Percentiles rank a stretch among this genome's conserved stretches.
Conservation (phyloP, 2,797 vertebrate genomes). For the Scomberomorus guttatus region DNA sequence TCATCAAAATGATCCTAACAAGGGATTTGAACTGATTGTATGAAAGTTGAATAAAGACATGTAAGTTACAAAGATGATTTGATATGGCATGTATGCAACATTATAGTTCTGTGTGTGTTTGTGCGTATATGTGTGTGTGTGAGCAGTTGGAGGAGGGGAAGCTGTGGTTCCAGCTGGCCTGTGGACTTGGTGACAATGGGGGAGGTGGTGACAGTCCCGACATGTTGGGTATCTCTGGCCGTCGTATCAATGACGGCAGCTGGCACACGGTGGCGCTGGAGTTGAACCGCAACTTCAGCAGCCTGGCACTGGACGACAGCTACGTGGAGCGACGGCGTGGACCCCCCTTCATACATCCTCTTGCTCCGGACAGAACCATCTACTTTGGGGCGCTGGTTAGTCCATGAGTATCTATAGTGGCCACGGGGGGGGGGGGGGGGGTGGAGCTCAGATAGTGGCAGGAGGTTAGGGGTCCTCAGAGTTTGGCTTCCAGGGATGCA, state of each 20-base stretch:
- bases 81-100: no score
- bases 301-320: conserved; percentile 94
- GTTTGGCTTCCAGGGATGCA: not conserved
- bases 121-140: conserved; percentile 11
- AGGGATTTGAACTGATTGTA: not conserved
- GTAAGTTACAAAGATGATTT: no score
- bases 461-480: not conserved
- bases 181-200: conserved; percentile 81
- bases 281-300: conserved; percentile 94
- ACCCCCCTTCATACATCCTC: conserved; percentile 85
- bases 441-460: not conserved
- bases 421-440: no score
- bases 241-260: conserved; percentile 92
- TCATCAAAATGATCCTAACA: not conserved
- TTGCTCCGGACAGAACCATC: conserved; percentile 88
- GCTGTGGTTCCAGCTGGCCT: conserved; percentile 96
- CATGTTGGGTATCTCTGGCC: conserved; percentile 93
- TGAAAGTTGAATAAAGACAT: no score
- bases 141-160: conserved; percentile 93
- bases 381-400: conserved; percentile 93
- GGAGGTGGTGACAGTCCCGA: conserved; percentile 79
- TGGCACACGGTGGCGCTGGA: conserved; percentile 97
- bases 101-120: conserved; percentile 11
- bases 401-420: not conserved
- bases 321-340: conserved; percentile 93